phyloP scores from a whole-genome alignment of 92 coral and sea anemone genomes.

The Epizoanthus fatuus region DNA sequence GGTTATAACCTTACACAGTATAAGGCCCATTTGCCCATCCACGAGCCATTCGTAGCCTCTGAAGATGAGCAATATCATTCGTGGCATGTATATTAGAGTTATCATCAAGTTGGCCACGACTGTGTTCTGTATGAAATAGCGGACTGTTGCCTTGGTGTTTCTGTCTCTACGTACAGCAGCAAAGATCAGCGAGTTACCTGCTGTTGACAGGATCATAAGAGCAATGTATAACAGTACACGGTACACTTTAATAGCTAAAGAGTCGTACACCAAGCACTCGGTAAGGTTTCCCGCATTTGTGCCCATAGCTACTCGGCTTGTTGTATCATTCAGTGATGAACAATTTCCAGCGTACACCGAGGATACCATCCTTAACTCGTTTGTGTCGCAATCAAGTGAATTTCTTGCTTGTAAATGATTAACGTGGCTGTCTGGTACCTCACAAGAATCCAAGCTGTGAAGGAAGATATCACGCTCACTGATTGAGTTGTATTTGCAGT shows the following conservation, averaged over 20 bases:
- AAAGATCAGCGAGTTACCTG: constrained; percentile 5
- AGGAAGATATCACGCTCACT: no score
- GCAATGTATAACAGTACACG: constrained; percentile 2
- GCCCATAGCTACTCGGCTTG: no score
- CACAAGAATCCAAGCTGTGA: no score
- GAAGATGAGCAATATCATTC: constrained; percentile 4
- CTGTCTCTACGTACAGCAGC: constrained; percentile 11
- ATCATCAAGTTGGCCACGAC: not conserved
- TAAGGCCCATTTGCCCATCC: not conserved
- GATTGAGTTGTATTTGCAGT: no score
- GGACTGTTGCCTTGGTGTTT: not conserved
- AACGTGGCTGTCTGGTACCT: no score
- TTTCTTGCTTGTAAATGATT: no score
- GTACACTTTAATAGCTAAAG: not conserved
- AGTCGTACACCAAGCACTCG: not conserved
- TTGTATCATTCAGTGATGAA: no score
- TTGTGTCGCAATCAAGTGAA: no score
- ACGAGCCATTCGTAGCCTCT: constrained; percentile 22
- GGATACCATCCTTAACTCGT: no score
- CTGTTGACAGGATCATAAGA: constrained; percentile 2
- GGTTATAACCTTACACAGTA: not conserved
- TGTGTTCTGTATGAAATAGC: constrained; percentile 11
- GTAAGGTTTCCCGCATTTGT: not conserved
- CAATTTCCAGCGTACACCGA: no score
- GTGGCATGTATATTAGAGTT: constrained; percentile 11